Evolutionary conservation across 2,888 invertebrate species (phyloP).

Genomic region (Chrysolina haemoptera): DNA sequence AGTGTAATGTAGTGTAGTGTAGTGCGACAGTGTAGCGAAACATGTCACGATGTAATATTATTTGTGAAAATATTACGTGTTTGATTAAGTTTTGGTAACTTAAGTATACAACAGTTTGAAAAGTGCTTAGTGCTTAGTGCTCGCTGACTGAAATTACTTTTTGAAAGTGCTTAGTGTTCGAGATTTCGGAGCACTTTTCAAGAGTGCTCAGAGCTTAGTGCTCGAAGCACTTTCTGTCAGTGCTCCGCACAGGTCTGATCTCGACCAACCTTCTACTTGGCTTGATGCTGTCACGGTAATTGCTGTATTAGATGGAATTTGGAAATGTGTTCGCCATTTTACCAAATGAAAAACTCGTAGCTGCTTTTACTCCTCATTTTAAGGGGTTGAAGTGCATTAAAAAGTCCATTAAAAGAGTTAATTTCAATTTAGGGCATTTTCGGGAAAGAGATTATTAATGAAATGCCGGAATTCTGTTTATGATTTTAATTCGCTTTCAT

Average conservation of each 20-base stretch:
- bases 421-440: background rate
- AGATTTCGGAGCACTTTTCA: no score
- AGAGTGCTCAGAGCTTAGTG: no score
- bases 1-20: no score
- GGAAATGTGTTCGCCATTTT: background rate
- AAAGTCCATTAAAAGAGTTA: background rate
- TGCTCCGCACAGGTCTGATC: background rate
- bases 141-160: no score
- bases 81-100: no score
- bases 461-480: background rate
- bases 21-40: no score
- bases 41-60: no score
- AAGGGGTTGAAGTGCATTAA: background rate
- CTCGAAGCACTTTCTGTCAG: no score
- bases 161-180: no score
- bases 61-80: no score
- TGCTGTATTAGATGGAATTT: background rate
- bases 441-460: background rate
- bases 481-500: background rate
- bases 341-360: background rate
- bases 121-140: no score
- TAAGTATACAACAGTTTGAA: no score
- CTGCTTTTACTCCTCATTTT: background rate
- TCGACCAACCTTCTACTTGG: background rate
- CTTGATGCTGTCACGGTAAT: background rate